These are phyloP conservation scores for Herminia tarsipennalis DNA, from an alignment of 2,888 invertebrate genomes.

Conservation along the genomic window DNA sequence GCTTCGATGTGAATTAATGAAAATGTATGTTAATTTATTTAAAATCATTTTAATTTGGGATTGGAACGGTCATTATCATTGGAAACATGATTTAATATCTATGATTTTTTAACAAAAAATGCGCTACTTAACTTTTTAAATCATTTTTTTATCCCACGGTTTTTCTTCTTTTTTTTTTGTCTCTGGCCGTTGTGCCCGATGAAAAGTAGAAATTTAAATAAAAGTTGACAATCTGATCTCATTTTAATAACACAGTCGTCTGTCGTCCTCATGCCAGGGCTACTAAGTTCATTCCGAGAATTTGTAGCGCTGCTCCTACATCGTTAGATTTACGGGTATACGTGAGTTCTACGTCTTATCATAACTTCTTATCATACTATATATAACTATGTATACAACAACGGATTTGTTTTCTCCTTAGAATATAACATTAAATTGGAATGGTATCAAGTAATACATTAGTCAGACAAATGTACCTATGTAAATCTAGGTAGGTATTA, in stretches of 20 bases:
- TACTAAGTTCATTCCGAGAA: slow-evolving; percentile 50
- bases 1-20: background rate
- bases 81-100: background rate
- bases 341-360: slow-evolving; percentile 41
- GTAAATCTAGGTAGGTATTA: no score
- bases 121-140: background rate
- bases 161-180: no score
- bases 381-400: background rate
- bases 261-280: slow-evolving; percentile 26
- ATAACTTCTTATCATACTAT: background rate
- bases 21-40: slow-evolving; percentile 1
- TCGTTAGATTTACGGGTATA: slow-evolving; percentile 45
- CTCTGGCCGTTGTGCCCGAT: background rate
- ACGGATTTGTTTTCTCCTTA: no score
- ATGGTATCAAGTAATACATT: no score
- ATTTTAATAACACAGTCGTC: slow-evolving; percentile 43
- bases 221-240: slow-evolving; percentile 41
- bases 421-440: no score
- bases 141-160: background rate
- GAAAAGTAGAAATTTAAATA: background rate
- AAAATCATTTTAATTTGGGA: background rate
- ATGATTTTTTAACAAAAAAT: background rate
- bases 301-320: slow-evolving; percentile 36
- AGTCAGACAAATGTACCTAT: no score
- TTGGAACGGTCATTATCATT: background rate